These are phyloP conservation scores for Lytechinus pictus DNA, from an alignment of 35 echinoderm and acorn worm genomes.

Conservation along the genomic window DNA sequence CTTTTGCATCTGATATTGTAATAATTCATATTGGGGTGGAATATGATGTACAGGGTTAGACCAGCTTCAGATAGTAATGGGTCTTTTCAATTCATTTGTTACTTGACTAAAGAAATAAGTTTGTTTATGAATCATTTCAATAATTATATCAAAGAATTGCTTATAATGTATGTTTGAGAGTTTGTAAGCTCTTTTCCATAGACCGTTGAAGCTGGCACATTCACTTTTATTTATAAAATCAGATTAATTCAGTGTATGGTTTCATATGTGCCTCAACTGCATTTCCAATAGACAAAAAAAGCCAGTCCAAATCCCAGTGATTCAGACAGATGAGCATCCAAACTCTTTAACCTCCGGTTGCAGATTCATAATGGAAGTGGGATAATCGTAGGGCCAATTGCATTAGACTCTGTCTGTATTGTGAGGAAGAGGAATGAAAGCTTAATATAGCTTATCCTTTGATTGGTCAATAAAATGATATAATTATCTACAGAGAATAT, in stretches of 20 bases:
- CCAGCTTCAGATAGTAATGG: too few relatives aligned
- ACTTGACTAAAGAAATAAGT: too few relatives aligned
- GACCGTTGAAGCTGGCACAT: not conserved
- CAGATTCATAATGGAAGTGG: not conserved
- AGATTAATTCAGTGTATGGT: not conserved
- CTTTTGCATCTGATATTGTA: not conserved
- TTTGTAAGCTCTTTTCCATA: not conserved
- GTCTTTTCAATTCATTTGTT: too few relatives aligned
- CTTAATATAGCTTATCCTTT: not conserved
- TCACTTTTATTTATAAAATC: not conserved
- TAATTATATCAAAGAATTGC: not conserved
- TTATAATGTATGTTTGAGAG: not conserved
- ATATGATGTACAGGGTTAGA: too few relatives aligned
- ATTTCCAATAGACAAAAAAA: not conserved
- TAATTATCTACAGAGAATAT: not conserved
- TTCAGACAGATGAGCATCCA: not conserved
- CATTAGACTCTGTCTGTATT: not conserved
- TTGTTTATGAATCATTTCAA: not conserved
- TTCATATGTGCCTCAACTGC: not conserved
- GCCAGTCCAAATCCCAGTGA: not conserved
- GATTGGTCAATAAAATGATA: not conserved
- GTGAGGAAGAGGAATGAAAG: not conserved
- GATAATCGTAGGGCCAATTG: not conserved
- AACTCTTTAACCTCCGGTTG: not conserved
- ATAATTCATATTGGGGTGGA: too few relatives aligned